Base-by-base conservation (phyloP, 2,113 vertebrate genomes). In the Leucopsar rothschildi region DNA sequence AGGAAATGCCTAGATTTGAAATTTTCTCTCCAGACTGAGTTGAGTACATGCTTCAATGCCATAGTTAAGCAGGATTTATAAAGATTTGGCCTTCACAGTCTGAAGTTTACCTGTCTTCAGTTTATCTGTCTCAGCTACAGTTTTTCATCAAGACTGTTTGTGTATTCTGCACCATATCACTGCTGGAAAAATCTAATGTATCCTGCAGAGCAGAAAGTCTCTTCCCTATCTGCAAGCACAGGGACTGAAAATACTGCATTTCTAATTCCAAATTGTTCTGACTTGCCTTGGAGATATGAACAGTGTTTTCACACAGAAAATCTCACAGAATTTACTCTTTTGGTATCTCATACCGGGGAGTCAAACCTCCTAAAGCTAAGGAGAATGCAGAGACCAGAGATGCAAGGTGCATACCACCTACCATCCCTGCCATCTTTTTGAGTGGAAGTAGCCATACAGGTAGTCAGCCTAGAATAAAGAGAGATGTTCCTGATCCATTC, bases 311-410 rank as follows among this genome's bases (percentile, higher is more conserved):
- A 68, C 12, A 49, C 9, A 68, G 28, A 63, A 91, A 55, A 55
- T 37, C 55, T 61, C 39, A 31, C 9, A 44, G 18, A 13, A 31
- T 94, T 86, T 73, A 35, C 23, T 63, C 8, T 24, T 31, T 87
- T 59, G 4, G 4, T 68, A 15, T 65, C 45, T 78, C 0, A 0
- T 39, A 16, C 4, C 15, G 15, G 6, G 4, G 12, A 65, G 5
- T 50, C 20, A 85, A 68, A 68, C 8, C 4, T 76, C 40, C 22
- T 31, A 23, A 55, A 11, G 7, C 5, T 21, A 35, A 55, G 35
- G 4, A 79, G 4, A 7, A 37, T 21, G 9, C 19, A 88, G 16
- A 71, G 5, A 39, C 10, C 12, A 59, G 39, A 24, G 3, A 10
- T 15, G 1, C 3, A 63, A 68, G 44, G 22, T 63, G 11, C 25